Base-by-base conservation (phyloP, 1,140 invertebrate species). In the Aphaenogaster rudis region DNA sequence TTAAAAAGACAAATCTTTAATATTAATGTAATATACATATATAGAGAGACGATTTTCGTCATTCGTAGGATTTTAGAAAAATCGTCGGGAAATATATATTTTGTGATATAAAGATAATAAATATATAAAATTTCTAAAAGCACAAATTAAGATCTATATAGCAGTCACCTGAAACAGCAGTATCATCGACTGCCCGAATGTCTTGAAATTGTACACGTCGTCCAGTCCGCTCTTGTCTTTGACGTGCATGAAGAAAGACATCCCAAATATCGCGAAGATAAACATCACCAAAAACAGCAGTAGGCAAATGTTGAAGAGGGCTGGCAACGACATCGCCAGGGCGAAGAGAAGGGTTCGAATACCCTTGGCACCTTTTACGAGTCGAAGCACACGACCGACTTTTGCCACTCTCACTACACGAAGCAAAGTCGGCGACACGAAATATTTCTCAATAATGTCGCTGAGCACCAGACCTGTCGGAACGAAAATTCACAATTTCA, bases 231-330 rank as follows among this genome's bases (percentile, higher is more conserved):
- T 98, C 93, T 98, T 98, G 93, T 98, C 97, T 95, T 99, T 99
- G 78, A 99, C 99, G 95, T 99, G 98, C 98, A 99, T 99, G 96
- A 99, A 99, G 96, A 99, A 99, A 66, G 98, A 99, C 99, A 99
- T 99, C 86, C 99, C 99, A 95, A 99, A 99, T 93, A 99, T 99
- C 91, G 99, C 99, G 95, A 99, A 99, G 95, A 99, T 99, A 96
- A 99, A 99, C 98, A 99, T 99, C 91, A 99, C 98, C 91, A 99
- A 97, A 96, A 99, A 99, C 90, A 99, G 97, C 92, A 99, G 97
- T 92, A 99, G 97, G 95, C 99, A 99, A 96, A 99, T 99, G 96
- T 99, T 99, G 96, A 99, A 99, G 71, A 99, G 97, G 87, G 99
- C 99, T 90, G 99, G 99, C 94, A 99, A 96, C 91, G 99, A 99